Evolutionary conservation across 92 coral and sea anemone species (phyloP).

Genomic region (Epizoanthus stellaris): DNA sequence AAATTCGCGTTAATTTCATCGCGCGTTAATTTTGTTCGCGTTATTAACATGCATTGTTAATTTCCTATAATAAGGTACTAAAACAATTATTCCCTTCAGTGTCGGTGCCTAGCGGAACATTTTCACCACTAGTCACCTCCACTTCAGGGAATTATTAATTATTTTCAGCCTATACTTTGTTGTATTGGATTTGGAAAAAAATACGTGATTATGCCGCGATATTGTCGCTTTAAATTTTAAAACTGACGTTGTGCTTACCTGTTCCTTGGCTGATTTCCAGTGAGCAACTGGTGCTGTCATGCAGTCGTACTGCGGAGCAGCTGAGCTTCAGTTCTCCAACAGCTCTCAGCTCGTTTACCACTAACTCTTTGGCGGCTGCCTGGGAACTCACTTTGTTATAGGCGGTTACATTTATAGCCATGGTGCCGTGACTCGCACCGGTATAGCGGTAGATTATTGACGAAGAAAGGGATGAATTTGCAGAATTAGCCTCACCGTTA

Average conservation of each 20-base stretch:
- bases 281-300: neutral
- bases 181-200: too few species aligned
- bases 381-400: constrained; percentile 17
- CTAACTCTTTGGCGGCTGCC: neutral
- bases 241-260: neutral
- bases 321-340: neutral
- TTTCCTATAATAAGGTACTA: too few species aligned
- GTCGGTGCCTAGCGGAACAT: too few species aligned
- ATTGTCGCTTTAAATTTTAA: too few species aligned
- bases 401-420: neutral
- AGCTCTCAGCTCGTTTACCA: neutral
- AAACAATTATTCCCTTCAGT: too few species aligned
- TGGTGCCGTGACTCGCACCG: neutral
- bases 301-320: neutral
- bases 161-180: too few species aligned
- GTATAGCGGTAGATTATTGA: neutral
- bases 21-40: too few species aligned
- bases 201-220: too few species aligned
- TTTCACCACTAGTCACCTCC: too few species aligned
- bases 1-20: too few species aligned
- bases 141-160: too few species aligned
- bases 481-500: neutral
- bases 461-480: neutral
- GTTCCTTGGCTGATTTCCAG: neutral
- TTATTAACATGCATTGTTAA: too few species aligned